Evolutionary conservation across 2,888 invertebrate genomes (phyloP), one percentile per base, ranked within the genome.

Genomic region (Ditula angustiorana): DNA sequence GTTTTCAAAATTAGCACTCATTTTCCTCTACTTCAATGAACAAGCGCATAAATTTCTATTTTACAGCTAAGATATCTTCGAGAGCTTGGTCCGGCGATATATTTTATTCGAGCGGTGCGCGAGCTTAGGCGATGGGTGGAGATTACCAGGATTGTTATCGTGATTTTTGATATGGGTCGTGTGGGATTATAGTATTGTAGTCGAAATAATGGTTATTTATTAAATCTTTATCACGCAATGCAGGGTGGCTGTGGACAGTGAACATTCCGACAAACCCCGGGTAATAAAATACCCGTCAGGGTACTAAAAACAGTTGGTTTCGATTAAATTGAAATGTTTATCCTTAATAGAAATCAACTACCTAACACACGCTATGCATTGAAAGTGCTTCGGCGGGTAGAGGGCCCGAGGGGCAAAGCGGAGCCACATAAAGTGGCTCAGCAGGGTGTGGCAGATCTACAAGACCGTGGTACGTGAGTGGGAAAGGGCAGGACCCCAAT

Each of bases 111-210:
- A 24, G 49, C 3, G 35, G 37, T 46, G 37, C 44, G 4, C 41
- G 30, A 28, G 62, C 62, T 44, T 19, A 44, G 50, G 47, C 62
- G 50, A 57, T 57, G 50, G 44, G 50, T 19, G 24, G 50, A 57
- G 57, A 57, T 63, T 57, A 63, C 50, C 16, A 1, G 44, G 49
- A 62, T 52, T 62, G 62, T 57, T 57, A 57, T 50, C 49, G 30
- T 57, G 63, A 63, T 63, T 62, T 62, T 56, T 62, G 56, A 62
- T 56, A 24, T 49, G 61, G 56, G 56, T 56, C 28, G 50, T 10
- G 23, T 24, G 33, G 33, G 28, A 35, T 59, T 44, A 59, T 37
- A 37, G 49, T 28, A 50, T 37, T 49, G 28, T 50, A 30, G 49
- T 49, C 19, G 19, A 28, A 16, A 28, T 49, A 49, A 49, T 8